phyloP scores from a whole-genome alignment of 2,113 vertebrate genomes.

The Sorex araneus region DNA sequence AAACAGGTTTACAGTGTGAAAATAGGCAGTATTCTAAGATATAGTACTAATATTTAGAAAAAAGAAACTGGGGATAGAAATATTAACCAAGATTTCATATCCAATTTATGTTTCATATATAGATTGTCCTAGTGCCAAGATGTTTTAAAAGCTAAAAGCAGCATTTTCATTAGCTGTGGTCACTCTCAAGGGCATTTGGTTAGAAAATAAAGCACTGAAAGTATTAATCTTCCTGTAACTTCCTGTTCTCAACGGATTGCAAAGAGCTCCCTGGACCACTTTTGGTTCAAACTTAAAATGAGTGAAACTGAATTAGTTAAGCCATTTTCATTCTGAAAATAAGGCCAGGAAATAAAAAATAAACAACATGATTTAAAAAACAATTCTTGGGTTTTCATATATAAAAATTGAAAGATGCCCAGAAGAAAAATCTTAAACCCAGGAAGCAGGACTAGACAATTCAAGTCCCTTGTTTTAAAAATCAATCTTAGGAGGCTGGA shows the following conservation, averaged over 20 bases:
- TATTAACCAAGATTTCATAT: not conserved
- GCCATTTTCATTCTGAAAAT: slow-evolving; percentile 23
- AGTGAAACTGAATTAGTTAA: not conserved
- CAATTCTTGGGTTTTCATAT: not conserved
- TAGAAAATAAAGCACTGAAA: not conserved
- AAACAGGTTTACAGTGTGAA: not conserved
- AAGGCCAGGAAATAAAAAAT: not conserved
- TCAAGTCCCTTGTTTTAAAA: slow-evolving; percentile 43
- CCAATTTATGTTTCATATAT: slow-evolving; percentile 35
- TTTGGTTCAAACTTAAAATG: slow-evolving; percentile 29
- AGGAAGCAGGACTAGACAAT: not conserved
- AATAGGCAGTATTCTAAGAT: not conserved
- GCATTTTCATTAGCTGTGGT: slow-evolving; percentile 26
- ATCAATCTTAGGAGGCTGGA: not conserved
- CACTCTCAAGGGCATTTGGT: not conserved
- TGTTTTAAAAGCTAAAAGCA: slow-evolving; percentile 50
- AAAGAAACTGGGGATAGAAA: not conserved
- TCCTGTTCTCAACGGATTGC: slow-evolving; percentile 22
- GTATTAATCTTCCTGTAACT: not conserved
- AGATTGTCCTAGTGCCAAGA: not conserved
- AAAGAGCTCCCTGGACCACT: not conserved
- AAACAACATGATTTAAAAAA: not conserved
- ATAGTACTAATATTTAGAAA: slow-evolving; percentile 8
- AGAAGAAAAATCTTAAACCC: not conserved
- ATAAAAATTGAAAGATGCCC: not conserved